Evolutionary conservation across 2,113 vertebrate species (phyloP).

Genomic region (Andinoacara biseriatus): DNA sequence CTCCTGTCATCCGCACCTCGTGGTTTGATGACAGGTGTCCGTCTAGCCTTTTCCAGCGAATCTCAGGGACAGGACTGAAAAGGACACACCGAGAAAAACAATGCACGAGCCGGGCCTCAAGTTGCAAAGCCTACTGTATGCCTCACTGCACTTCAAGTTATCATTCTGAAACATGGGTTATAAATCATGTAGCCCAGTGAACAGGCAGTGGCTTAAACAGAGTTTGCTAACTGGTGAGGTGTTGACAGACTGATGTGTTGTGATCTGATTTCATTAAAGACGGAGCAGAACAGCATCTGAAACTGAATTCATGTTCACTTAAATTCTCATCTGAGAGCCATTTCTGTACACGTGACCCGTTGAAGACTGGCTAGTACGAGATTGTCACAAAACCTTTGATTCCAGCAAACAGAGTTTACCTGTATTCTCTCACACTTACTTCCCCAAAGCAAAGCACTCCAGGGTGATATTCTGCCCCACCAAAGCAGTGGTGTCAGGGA

Average conservation of each 20-base stretch:
- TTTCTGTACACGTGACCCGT: not conserved
- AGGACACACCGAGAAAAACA: conserved; percentile 22
- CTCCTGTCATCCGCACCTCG: conserved; percentile 87
- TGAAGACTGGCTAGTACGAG: not conserved
- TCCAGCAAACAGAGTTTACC: not conserved
- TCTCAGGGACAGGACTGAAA: conserved; percentile 91
- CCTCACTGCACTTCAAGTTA: not conserved
- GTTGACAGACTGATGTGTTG: not conserved
- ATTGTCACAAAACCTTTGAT: not conserved
- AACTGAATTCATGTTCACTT: not conserved
- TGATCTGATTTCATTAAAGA: not conserved
- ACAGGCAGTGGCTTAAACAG: not conserved
- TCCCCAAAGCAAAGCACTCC: conserved; percentile 98
- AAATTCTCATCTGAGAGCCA: not conserved
- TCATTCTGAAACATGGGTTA: not conserved
- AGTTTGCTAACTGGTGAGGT: not conserved
- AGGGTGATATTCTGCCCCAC: conserved; percentile 93
- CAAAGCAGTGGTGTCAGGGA: conserved; percentile 87
- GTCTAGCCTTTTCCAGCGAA: conserved; percentile 89
- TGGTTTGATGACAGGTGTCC: conserved; percentile 85
- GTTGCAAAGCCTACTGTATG: not conserved
- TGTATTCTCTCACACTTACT: conserved; percentile 84
- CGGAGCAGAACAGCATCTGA: not conserved
- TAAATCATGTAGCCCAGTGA: conserved; percentile 9
- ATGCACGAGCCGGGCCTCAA: not conserved